Percentiles rank a stretch among this genome's conserved stretches.
Conservation (phyloP, 1,140 invertebrate genomes). For the Hesperophylax magnus region DNA sequence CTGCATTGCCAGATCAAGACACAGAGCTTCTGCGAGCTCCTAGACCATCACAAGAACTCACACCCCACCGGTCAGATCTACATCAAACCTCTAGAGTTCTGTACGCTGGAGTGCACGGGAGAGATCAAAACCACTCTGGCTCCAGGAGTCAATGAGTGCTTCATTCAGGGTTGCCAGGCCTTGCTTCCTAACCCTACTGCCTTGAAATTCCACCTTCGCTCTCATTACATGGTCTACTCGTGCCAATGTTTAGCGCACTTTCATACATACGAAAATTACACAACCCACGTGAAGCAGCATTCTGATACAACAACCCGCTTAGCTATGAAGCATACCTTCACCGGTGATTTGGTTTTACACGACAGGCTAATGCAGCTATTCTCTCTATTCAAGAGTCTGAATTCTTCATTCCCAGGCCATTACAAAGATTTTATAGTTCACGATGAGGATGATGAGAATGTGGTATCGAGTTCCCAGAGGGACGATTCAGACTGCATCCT, state of each 20-base stretch:
- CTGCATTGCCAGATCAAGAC: neutral
- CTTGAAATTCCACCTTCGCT: conserved; percentile 27
- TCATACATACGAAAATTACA: neutral
- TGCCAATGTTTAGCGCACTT: conserved; percentile 14
- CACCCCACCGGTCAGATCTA: neutral
- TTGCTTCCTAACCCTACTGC: neutral
- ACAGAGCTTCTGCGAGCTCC: neutral
- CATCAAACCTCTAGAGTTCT: conserved; percentile 13
- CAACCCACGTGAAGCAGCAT: neutral
- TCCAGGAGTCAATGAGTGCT: conserved; percentile 4
- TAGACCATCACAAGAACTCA: conserved; percentile 11
- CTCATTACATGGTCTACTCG: conserved; percentile 35
- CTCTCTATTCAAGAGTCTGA: neutral
- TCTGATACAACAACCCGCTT: too few relatives aligned
- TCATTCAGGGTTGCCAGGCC: conserved; percentile 30
- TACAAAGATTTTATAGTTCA: neutral
- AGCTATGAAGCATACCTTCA: conserved; percentile 5
- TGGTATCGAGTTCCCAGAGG: neutral
- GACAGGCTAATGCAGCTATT: conserved; percentile 18
- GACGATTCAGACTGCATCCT: neutral
- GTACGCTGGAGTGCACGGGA: neutral
- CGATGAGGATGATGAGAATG: conserved; percentile 3
- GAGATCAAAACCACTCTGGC: neutral
- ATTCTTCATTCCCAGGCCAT: neutral
- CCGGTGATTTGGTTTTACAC: conserved; percentile 11